A percentile compares a stretch with the other conserved stretches of the same genome.
Evolutionary conservation across 2,888 invertebrate species (phyloP).

Genomic region (Drosophila mimica): DNA sequence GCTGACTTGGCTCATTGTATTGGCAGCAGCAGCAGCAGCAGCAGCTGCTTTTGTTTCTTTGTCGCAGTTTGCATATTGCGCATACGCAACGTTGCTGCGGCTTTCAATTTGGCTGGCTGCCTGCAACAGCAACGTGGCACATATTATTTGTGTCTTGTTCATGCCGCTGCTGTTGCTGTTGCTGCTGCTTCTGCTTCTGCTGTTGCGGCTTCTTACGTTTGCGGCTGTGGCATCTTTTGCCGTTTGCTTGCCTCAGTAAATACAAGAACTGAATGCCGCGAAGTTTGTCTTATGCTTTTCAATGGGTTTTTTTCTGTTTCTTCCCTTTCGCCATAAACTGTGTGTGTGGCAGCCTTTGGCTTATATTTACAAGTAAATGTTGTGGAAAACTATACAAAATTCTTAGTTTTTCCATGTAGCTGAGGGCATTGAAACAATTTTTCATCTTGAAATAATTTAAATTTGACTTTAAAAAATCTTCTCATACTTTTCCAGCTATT

Average conservation of each 20-base stretch:
- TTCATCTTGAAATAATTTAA: neutral
- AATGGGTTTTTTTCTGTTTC: constrained; percentile 6
- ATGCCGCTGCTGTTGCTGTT: constrained; percentile 10
- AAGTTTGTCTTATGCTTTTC: constrained; percentile 23
- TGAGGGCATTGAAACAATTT: neutral
- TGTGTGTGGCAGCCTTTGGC: constrained; percentile 12
- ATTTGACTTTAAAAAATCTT: neutral
- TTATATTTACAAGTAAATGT: constrained; percentile 20
- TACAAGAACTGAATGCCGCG: constrained; percentile 45
- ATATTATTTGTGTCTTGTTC: constrained; percentile 31
- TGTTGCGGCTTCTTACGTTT: constrained; percentile 1
- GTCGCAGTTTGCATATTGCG: constrained; percentile 60
- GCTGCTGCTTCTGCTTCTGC: neutral
- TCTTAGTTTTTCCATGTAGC: neutral
- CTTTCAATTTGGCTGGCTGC: constrained; percentile 49
- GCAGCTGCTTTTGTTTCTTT: constrained; percentile 42
- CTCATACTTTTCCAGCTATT: neutral
- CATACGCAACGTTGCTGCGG: constrained; percentile 69
- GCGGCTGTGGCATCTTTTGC: constrained; percentile 2
- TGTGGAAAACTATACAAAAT: constrained; percentile 10
- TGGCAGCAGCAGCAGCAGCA: constrained; percentile 39
- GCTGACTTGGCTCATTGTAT: constrained; percentile 38
- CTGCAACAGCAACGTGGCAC: constrained; percentile 31
- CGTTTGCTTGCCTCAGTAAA: constrained; percentile 45
- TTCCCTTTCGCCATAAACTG: constrained; percentile 7